Evolutionary conservation across 2,888 invertebrate species (phyloP).

Genomic region (Drosophila formosana): DNA sequence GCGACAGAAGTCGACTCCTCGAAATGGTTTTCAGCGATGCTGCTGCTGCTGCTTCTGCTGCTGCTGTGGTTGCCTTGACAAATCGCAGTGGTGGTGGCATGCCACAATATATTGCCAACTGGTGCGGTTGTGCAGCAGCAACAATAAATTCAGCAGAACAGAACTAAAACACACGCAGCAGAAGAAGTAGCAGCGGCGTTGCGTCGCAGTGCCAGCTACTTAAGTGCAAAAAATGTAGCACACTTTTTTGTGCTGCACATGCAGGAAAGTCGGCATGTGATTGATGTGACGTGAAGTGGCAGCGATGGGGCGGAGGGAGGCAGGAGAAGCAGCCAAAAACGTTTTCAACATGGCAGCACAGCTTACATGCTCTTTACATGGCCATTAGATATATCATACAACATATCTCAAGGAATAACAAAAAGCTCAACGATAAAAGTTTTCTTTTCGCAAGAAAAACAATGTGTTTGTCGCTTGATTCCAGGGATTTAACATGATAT

Average conservation of each 20-base stretch:
- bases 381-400: conserved; percentile 61
- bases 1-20: conserved; percentile 48
- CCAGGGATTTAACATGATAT: conserved; percentile 36
- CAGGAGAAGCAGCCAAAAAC: conserved; percentile 20
- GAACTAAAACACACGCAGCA: conserved; percentile 35
- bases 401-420: conserved; percentile 39
- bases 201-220: conserved; percentile 39
- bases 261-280: conserved; percentile 62
- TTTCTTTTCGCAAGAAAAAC: conserved; percentile 28
- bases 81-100: conserved; percentile 53
- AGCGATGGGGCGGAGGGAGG: background rate
- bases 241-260: conserved; percentile 63
- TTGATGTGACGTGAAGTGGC: conserved; percentile 60
- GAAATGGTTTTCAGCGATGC: conserved; percentile 19
- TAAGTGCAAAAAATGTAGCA: conserved; percentile 69
- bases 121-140: conserved; percentile 48
- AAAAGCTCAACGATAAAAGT: conserved; percentile 38
- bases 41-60: conserved; percentile 7
- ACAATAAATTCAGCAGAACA: conserved; percentile 37
- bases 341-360: conserved; percentile 5
- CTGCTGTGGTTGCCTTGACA: conserved; percentile 63
- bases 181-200: too few relatives aligned
- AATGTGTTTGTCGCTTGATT: conserved; percentile 34
- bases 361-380: conserved; percentile 59
- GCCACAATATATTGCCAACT: conserved; percentile 61